phyloP scores from a whole-genome alignment of 2,113 vertebrate species.

The Porphyrio hochstetteri region DNA sequence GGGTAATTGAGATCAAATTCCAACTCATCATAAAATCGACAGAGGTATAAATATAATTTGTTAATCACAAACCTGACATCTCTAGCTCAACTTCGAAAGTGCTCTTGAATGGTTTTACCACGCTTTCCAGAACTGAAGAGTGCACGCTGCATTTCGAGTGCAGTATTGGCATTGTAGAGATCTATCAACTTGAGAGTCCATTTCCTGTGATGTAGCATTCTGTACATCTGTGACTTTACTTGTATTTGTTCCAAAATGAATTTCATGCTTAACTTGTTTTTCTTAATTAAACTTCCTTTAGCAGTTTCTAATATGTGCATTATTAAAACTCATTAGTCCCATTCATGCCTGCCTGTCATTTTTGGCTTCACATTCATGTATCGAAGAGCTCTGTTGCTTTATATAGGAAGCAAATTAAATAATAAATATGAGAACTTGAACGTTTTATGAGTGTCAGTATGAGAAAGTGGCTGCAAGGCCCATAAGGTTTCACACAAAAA shows the following conservation, averaged over 20 bases:
- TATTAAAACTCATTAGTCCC: constrained; percentile 80
- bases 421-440: constrained; percentile 75
- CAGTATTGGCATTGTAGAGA: constrained; percentile 1
- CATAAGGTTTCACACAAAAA: constrained; percentile 78
- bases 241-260: constrained; percentile 71
- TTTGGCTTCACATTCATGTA: constrained; percentile 62
- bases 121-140: background rate
- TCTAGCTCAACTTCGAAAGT: background rate
- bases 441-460: constrained; percentile 73
- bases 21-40: background rate
- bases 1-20: constrained; percentile 27
- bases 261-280: constrained; percentile 81
- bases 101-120: constrained; percentile 7
- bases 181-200: constrained; percentile 39
- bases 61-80: constrained; percentile 7
- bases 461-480: constrained; percentile 73
- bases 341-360: constrained; percentile 70
- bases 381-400: constrained; percentile 51
- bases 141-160: background rate
- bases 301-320: constrained; percentile 67
- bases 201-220: constrained; percentile 50
- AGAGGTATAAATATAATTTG: constrained; percentile 17
- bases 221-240: constrained; percentile 64
- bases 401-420: constrained; percentile 75
- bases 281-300: constrained; percentile 81